Evolutionary conservation across 2,113 vertebrate genomes (phyloP).

Genomic region (Neotoma lepida): DNA sequence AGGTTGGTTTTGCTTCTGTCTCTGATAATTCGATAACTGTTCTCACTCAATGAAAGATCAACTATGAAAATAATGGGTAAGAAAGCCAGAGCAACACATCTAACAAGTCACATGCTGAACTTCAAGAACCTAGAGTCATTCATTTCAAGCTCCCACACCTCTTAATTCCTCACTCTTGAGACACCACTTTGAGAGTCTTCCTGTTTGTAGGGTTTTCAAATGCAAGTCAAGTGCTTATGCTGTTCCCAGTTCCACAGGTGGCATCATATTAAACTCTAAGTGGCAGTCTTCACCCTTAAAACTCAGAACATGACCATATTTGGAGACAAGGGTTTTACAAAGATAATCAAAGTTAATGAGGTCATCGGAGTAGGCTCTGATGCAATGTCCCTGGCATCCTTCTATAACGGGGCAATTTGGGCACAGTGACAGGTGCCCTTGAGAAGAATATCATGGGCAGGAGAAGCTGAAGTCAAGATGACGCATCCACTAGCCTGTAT

Average conservation of each 20-base stretch:
- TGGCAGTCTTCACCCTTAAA: background rate
- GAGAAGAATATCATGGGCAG: background rate
- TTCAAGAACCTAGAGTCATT: background rate
- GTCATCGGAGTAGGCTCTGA: background rate
- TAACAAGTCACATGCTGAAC: background rate
- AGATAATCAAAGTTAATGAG: conserved; percentile 12
- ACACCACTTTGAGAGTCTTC: background rate
- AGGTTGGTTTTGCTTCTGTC: conserved; percentile 8
- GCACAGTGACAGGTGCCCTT: background rate
- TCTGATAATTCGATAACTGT: background rate
- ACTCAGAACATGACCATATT: background rate
- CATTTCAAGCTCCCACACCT: background rate
- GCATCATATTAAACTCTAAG: background rate
- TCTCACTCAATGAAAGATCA: conserved; percentile 20
- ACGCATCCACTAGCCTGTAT: background rate
- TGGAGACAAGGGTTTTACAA: background rate
- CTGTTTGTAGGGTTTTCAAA: conserved; percentile 1
- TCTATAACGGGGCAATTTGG: background rate
- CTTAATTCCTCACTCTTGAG: background rate
- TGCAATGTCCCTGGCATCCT: background rate
- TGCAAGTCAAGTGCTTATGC: background rate
- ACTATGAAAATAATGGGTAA: conserved; percentile 21
- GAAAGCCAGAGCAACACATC: background rate
- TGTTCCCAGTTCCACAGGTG: background rate
- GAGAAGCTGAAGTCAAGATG: background rate